Conservation (phyloP, 92 coral and sea anemone genomes). For the Epizoanthus scotinus region DNA sequence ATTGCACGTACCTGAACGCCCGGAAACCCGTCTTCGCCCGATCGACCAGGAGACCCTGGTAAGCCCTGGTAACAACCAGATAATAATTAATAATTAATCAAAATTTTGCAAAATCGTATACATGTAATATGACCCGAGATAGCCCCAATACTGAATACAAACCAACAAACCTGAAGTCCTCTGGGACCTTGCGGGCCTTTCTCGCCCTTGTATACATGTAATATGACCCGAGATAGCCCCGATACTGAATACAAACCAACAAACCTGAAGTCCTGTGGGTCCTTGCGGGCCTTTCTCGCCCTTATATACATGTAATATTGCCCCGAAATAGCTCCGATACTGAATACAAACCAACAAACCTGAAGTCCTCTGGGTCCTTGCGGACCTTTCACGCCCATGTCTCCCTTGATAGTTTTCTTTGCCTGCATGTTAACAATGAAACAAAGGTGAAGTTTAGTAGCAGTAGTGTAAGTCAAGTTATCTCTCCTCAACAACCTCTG, state of each 20-base stretch:
- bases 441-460: background rate
- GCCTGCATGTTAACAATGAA: constrained; percentile 4
- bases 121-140: too few relatives aligned
- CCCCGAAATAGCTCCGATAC: background rate
- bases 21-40: constrained; percentile 30
- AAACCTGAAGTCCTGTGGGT: background rate
- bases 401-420: constrained; percentile 29
- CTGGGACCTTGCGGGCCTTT: background rate
- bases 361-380: constrained; percentile 15
- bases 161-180: too few relatives aligned
- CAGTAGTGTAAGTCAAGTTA: too few relatives aligned
- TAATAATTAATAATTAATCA: too few relatives aligned
- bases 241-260: too few relatives aligned
- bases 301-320: background rate
- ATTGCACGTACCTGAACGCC: constrained; percentile 22
- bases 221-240: too few relatives aligned
- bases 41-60: constrained; percentile 19
- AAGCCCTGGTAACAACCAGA: constrained; percentile 1
- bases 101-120: too few relatives aligned
- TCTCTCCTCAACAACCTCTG: too few relatives aligned
- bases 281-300: background rate
- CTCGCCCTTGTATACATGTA: background rate
- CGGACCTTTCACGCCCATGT: constrained; percentile 12
- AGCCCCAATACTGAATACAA: too few relatives aligned
- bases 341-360: background rate